These are phyloP conservation scores for Tricholauxania praeusta DNA, from an alignment of 2,888 invertebrate species.

Conservation along the genomic window DNA sequence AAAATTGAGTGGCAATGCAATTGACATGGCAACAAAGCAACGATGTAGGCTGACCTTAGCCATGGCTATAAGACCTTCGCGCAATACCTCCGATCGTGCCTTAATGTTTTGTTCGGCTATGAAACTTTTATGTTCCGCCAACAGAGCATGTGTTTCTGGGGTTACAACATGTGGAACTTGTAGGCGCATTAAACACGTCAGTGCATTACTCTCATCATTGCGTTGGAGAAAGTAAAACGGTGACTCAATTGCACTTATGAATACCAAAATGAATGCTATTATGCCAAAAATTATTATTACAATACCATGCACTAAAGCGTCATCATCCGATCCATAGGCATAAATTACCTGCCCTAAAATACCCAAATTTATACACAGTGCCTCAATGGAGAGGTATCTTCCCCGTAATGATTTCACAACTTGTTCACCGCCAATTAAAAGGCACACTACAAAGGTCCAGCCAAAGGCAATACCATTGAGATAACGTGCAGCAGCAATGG, in stretches of 20 bases:
- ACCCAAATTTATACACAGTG: not conserved
- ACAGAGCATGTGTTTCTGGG: not conserved
- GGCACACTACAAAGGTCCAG: not conserved
- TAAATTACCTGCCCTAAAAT: not conserved
- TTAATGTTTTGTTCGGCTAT: not conserved
- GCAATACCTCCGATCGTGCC: not conserved
- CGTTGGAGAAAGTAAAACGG: not conserved
- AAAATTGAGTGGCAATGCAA: not conserved
- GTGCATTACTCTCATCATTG: not conserved
- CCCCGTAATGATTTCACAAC: not conserved
- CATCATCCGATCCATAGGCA: not conserved
- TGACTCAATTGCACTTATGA: not conserved
- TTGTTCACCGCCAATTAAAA: not conserved
- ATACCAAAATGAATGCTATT: not conserved
- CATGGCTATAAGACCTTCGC: not conserved
- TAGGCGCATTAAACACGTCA: not conserved
- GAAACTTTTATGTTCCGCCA: constrained; percentile 9
- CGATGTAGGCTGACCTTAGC: not conserved
- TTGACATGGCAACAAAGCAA: constrained; percentile 7
- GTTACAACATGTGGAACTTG: not conserved
- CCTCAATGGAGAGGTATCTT: not conserved
- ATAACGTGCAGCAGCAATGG: not conserved
- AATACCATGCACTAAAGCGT: not conserved
- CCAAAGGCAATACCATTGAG: constrained; percentile 10
- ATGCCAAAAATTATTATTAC: not conserved